Percentiles rank a stretch among this genome's conserved stretches.
Conservation (phyloP, 2,113 vertebrate genomes). For the Gadus macrocephalus region DNA sequence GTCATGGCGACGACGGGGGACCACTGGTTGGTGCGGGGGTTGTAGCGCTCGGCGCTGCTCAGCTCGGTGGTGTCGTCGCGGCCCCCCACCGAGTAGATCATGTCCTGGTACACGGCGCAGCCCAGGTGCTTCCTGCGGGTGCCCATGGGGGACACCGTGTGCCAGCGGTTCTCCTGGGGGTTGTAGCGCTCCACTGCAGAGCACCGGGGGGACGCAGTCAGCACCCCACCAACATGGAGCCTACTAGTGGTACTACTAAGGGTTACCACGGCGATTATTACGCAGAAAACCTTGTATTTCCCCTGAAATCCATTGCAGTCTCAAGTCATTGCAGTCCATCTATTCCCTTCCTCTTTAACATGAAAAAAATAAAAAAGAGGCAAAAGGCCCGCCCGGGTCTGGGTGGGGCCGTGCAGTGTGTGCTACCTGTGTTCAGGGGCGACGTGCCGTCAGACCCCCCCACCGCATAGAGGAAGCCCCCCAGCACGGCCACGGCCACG, state of each 20-base stretch:
- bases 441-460: conserved; percentile 98
- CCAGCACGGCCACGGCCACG: conserved; percentile 93
- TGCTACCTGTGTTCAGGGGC: conserved; percentile 92
- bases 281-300: no score
- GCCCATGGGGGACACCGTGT: conserved; percentile 97
- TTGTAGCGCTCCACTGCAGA: conserved; percentile 92
- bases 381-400: background rate
- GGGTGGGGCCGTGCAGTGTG: no score
- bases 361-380: no score
- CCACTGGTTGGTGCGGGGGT: conserved; percentile 97
- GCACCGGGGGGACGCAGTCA: no score
- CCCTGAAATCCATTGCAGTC: no score
- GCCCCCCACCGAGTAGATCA: conserved; percentile 98
- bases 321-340: no score
- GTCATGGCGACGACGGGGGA: conserved; percentile 98
- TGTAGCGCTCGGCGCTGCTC: conserved; percentile 95
- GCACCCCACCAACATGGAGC: no score
- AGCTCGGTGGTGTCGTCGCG: conserved; percentile 96
- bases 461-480: conserved; percentile 94
- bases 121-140: conserved; percentile 95
- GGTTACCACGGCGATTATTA: no score
- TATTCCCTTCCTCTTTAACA: no score
- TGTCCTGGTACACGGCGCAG: conserved; percentile 97
- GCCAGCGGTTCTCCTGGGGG: conserved; percentile 98
- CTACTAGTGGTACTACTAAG: no score